These are phyloP conservation scores for Sphaeridia pumilis DNA, from an alignment of 2,888 invertebrate species.

Conservation along the genomic window DNA sequence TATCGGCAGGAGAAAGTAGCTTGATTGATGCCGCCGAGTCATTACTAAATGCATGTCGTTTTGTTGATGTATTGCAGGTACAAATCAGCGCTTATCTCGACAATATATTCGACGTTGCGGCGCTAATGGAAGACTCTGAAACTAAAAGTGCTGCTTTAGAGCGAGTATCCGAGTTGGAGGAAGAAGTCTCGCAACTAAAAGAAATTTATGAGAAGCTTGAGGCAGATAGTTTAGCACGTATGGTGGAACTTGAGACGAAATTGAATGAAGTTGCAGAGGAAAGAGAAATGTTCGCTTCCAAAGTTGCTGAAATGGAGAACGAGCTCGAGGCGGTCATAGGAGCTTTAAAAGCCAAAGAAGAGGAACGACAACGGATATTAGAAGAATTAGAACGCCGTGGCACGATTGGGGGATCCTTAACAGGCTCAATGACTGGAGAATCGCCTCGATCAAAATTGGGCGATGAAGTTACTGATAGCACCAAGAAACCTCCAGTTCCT, in stretches of 20 bases:
- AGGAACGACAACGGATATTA: conserved; percentile 78
- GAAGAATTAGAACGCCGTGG: conserved; percentile 50
- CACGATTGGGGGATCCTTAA: neutral
- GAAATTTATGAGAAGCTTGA: conserved; percentile 48
- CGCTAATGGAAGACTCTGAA: conserved; percentile 95
- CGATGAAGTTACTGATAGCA: conserved; percentile 21
- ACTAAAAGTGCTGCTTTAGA: conserved; percentile 90
- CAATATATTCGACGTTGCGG: conserved; percentile 96
- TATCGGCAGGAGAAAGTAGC: neutral
- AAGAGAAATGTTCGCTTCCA: conserved; percentile 65
- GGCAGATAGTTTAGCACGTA: conserved; percentile 73
- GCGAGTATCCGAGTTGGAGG: conserved; percentile 84
- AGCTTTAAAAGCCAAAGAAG: conserved; percentile 65
- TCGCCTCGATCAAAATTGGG: too few species aligned
- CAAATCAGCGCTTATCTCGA: conserved; percentile 97
- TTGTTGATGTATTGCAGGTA: too few species aligned
- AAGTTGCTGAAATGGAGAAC: conserved; percentile 65
- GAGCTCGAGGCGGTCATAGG: conserved; percentile 68
- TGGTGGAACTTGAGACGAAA: conserved; percentile 76
- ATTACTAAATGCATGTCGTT: too few species aligned
- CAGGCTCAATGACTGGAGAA: neutral
- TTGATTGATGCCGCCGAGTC: neutral
- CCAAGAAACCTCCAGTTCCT: conserved; percentile 38
- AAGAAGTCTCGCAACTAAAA: conserved; percentile 40
- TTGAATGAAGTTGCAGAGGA: conserved; percentile 65